Evolutionary conservation across 2,888 invertebrate species (phyloP), one percentile per base, ranked within the genome.

Genomic region (Tenthredo livida): DNA sequence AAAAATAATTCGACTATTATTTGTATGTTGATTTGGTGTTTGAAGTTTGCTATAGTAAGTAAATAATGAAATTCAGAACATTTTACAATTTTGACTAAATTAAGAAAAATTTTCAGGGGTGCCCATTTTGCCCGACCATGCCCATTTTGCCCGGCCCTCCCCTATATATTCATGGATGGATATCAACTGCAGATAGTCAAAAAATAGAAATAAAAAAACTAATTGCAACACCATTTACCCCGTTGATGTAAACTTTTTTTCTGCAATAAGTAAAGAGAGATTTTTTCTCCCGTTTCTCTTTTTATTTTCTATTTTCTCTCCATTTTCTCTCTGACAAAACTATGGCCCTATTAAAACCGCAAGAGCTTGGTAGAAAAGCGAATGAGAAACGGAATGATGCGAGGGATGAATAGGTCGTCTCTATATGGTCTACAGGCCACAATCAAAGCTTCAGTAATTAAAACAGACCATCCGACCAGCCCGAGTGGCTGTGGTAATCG

Each of bases 391-490:
- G 17, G 50, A 25, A 84, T 5, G 73, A 21, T 73, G 43, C 21
- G 25, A 73, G 73, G n/a, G 29, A 33, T 80, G 80, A 80, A 80
- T 80, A 80, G 80, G 40, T 50, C 43, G 67, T 75, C 86, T 84
- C 85, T 50, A 47, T 50, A 47, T 47, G 65, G 82, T 85, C 84
- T 70, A 85, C 82, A 84, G 85, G 86, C 85, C 87, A 86, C 88
- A 88, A 87, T 88, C 88, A 87, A 88, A 87, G 87, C 86, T 84
- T 86, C 85, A 85, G 88, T 87, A 88, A 88, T 88, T 88, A 88
- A 88, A 88, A 87, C 87, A 83, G 87, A 85, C 86, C 70, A 83
- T 86, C 84, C 86, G 84, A 84, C 77, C 54, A 67, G 54, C 7
- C 85, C 85, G 86, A 87, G 85, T 75, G 85, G 86, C 86, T 84